phyloP scores from a whole-genome alignment of 1,140 invertebrate genomes.

The Camponotus floridanus region DNA sequence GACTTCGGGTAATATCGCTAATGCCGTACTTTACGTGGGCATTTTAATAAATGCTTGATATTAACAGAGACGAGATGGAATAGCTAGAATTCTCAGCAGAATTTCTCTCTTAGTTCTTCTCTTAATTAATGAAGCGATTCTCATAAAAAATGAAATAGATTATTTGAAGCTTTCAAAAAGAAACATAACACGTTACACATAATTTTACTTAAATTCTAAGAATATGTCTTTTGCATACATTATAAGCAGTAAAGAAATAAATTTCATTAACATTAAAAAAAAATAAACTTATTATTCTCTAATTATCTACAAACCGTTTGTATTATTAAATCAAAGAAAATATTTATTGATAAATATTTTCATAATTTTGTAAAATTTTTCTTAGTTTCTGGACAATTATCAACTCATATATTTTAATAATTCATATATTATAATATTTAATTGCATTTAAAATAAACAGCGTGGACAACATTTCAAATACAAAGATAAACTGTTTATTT shows the following conservation, averaged over 20 bases:
- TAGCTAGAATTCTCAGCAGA: conserved; percentile 31
- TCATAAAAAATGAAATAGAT: conserved; percentile 45
- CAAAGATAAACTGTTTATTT: not conserved
- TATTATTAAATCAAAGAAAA: not conserved
- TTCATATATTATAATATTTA: conserved; percentile 22
- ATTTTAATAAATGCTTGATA: conserved; percentile 47
- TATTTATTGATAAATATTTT: not conserved
- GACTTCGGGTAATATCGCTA: conserved; percentile 14
- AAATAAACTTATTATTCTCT: not conserved
- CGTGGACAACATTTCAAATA: not conserved
- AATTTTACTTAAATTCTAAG: not conserved
- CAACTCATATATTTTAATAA: not conserved
- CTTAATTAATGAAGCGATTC: conserved; percentile 28
- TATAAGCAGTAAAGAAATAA: not conserved
- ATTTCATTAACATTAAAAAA: not conserved
- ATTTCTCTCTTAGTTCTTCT: conserved; percentile 6
- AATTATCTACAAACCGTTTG: not conserved
- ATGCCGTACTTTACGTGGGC: conserved; percentile 18
- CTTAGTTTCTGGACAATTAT: not conserved
- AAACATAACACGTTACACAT: not conserved
- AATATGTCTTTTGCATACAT: not conserved
- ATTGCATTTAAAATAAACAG: not conserved
- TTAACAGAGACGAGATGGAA: conserved; percentile 16
- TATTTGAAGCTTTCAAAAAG: not conserved
- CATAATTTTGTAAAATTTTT: not conserved